Conservation (phyloP, 2,888 invertebrate species). For the Drosophila atripex region DNA sequence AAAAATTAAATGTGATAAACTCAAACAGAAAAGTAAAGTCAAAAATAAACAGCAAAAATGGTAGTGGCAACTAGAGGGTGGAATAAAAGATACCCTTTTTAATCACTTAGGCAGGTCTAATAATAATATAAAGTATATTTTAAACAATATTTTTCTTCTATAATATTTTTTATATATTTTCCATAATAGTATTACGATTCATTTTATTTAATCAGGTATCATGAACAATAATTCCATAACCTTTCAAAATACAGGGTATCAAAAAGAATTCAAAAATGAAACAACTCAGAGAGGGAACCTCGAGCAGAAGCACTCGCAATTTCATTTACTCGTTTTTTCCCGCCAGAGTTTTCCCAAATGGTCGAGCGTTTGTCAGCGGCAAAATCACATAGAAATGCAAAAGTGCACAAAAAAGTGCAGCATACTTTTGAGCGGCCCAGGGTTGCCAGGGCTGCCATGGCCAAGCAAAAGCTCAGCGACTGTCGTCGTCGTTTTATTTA, state of each 20-base stretch:
- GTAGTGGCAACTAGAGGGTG: neutral
- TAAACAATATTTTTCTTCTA: too few species aligned
- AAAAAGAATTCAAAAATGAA: neutral
- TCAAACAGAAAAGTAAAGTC: constrained; percentile 22
- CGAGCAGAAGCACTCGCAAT: constrained; percentile 51
- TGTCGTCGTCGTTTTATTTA: constrained; percentile 65
- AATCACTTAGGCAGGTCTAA: too few species aligned
- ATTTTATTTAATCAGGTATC: neutral
- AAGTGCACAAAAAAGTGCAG: constrained; percentile 68
- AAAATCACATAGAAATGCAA: constrained; percentile 62
- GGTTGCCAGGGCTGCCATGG: constrained; percentile 56
- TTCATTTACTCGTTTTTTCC: constrained; percentile 47
- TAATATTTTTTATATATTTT: neutral
- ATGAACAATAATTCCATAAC: neutral
- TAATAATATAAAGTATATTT: neutral
- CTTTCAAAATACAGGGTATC: neutral
- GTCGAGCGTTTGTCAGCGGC: constrained; percentile 44
- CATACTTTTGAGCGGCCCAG: constrained; percentile 52
- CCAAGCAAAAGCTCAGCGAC: constrained; percentile 53
- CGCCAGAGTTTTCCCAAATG: constrained; percentile 58
- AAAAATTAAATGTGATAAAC: constrained; percentile 72
- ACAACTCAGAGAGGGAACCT: constrained; percentile 6
- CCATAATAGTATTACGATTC: neutral
- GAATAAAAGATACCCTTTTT: neutral
- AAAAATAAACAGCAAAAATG: constrained; percentile 12